These are phyloP conservation scores for Elephas maximus DNA, from an alignment of 2,113 vertebrate genomes.

Conservation along the genomic window DNA sequence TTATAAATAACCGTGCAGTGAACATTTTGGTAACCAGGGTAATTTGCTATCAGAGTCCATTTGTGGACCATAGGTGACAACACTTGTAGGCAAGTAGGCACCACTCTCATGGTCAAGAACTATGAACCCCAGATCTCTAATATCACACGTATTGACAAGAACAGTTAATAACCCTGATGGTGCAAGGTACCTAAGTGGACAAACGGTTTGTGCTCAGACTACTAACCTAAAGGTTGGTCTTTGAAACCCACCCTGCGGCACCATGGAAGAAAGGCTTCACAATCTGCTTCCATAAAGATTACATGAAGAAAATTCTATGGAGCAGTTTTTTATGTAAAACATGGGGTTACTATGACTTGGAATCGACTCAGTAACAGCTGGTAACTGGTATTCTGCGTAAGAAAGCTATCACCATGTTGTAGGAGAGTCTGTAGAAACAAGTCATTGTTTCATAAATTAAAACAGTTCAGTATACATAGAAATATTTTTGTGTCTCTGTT, in stretches of 20 bases:
- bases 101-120: background rate
- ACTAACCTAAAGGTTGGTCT: background rate
- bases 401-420: background rate
- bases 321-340: background rate
- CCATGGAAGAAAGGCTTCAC: background rate
- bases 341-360: no score
- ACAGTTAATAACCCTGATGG: background rate
- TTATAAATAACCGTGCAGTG: background rate
- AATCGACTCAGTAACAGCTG: background rate
- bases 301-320: background rate
- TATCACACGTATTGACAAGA: conserved; percentile 17
- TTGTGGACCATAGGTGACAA: background rate
- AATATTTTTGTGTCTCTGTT: background rate
- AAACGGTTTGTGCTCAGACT: background rate
- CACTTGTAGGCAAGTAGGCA: background rate
- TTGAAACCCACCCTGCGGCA: background rate
- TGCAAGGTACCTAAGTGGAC: background rate
- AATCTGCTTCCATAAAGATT: background rate
- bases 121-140: background rate
- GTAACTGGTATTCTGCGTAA: background rate
- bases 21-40: background rate
- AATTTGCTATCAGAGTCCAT: background rate
- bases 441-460: conserved; percentile 46
- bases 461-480: background rate
- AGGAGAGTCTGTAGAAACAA: conserved; percentile 2